These are phyloP conservation scores for Atopsyche davidsoni DNA, from an alignment of 1,140 invertebrate species.

Conservation along the genomic window DNA sequence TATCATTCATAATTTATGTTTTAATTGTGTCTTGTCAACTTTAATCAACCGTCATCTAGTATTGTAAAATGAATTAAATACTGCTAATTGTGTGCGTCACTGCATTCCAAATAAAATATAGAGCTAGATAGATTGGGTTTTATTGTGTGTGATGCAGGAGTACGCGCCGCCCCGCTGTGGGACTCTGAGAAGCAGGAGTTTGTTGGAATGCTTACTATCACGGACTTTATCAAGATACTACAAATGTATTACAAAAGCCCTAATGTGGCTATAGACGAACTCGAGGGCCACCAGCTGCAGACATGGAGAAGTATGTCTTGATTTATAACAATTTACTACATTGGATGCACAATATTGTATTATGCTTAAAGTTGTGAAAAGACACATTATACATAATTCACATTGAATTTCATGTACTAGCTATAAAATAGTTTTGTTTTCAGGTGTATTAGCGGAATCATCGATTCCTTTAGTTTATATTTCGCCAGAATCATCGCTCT, in stretches of 20 bases:
- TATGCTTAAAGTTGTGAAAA: not conserved
- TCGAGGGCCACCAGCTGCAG: conserved; percentile 95
- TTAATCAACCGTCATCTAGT: no score
- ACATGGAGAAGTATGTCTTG: conserved; percentile 76
- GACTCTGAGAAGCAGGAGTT: conserved; percentile 87
- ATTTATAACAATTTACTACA: not conserved
- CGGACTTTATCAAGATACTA: conserved; percentile 98
- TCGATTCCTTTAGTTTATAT: conserved; percentile 81
- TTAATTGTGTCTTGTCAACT: no score
- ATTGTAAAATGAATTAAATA: no score
- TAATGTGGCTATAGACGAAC: conserved; percentile 85
- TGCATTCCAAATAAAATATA: no score
- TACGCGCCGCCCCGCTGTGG: conserved; percentile 96
- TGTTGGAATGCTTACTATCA: conserved; percentile 98
- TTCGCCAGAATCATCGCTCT: conserved; percentile 81
- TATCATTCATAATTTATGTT: no score
- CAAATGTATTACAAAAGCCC: conserved; percentile 96
- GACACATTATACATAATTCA: no score
- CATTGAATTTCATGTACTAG: no score
- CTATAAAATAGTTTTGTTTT: conserved; percentile 29
- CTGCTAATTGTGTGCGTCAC: no score
- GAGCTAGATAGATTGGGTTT: conserved; percentile 1
- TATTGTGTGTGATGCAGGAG: conserved; percentile 52
- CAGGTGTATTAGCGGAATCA: conserved; percentile 76
- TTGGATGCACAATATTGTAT: not conserved